These are phyloP conservation scores for Pseudolycoriella hygida DNA, from an alignment of 2,888 invertebrate genomes.

Conservation along the genomic window DNA sequence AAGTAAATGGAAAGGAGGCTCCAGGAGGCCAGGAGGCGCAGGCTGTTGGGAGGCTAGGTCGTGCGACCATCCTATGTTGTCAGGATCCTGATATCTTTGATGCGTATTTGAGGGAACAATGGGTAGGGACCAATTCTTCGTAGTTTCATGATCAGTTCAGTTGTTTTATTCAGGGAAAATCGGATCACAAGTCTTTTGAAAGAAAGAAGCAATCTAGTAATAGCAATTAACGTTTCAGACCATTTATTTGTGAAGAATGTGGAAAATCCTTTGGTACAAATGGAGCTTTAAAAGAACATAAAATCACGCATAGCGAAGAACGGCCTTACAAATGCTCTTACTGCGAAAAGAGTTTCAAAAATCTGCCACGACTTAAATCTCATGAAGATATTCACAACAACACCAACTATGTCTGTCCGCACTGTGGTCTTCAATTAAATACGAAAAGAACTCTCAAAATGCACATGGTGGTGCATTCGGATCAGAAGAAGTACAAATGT, in stretches of 20 bases:
- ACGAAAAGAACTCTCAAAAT: constrained; percentile 30
- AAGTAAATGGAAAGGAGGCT: too few relatives aligned
- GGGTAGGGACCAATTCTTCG: too few relatives aligned
- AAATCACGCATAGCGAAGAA: constrained; percentile 30
- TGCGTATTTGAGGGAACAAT: too few relatives aligned
- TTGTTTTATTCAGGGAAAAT: too few relatives aligned
- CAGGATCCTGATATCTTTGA: too few relatives aligned
- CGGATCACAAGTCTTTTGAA: too few relatives aligned
- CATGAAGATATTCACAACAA: constrained; percentile 27
- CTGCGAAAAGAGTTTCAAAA: constrained; percentile 24
- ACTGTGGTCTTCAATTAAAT: constrained; percentile 27
- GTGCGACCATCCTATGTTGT: too few relatives aligned
- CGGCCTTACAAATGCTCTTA: constrained; percentile 29
- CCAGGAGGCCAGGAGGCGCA: too few relatives aligned
- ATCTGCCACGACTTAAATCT: constrained; percentile 22
- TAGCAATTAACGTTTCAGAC: constrained; percentile 16
- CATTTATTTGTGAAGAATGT: constrained; percentile 31
- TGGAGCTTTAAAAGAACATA: constrained; percentile 31
- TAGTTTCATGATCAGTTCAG: too few relatives aligned
- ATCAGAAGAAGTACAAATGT: constrained; percentile 24
- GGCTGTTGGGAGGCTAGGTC: too few relatives aligned
- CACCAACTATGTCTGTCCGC: constrained; percentile 26
- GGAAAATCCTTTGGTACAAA: constrained; percentile 30
- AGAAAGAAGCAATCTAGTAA: too few relatives aligned
- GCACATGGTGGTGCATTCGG: constrained; percentile 28